Percentiles rank a stretch among this genome's conserved stretches.
Conservation (phyloP, 2,113 vertebrate genomes). For the Pelodiscus sinensis region DNA sequence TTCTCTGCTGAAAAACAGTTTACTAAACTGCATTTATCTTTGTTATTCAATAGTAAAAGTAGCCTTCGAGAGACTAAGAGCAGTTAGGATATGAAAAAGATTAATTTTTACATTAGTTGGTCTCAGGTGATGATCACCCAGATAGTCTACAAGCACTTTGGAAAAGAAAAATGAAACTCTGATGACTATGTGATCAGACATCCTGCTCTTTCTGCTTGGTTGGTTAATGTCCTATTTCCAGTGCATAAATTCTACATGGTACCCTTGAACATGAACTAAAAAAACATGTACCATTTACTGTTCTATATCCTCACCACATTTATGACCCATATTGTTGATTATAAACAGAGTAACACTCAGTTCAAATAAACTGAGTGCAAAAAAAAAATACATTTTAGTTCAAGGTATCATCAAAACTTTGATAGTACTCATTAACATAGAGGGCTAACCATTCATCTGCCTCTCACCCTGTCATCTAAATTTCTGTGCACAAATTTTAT, state of each 20-base stretch:
- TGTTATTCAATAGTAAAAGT: slow-evolving; percentile 52
- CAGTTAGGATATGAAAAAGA: slow-evolving; percentile 52
- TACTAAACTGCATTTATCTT: slow-evolving; percentile 37
- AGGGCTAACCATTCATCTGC: not conserved
- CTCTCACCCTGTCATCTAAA: not conserved
- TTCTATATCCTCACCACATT: not conserved
- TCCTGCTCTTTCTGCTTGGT: slow-evolving; percentile 70
- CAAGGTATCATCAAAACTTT: not conserved
- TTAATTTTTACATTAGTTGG: slow-evolving; percentile 69
- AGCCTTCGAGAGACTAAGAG: slow-evolving; percentile 53
- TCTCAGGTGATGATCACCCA: slow-evolving; percentile 59
- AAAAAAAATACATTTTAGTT: not conserved
- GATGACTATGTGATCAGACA: slow-evolving; percentile 70
- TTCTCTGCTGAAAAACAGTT: slow-evolving; percentile 44
- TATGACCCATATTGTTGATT: slow-evolving; percentile 12
- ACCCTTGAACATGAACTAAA: slow-evolving; percentile 61
- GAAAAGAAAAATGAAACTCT: slow-evolving; percentile 72
- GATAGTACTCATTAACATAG: not conserved
- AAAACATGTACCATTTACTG: slow-evolving; percentile 55
- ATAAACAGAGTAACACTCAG: slow-evolving; percentile 8
- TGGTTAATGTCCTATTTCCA: slow-evolving; percentile 66
- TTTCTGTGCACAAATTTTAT: not conserved
- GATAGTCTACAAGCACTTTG: slow-evolving; percentile 60
- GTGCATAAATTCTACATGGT: slow-evolving; percentile 59
- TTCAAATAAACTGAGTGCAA: not conserved